Base-by-base conservation (phyloP, 2,888 invertebrate species). In the Conistra vaccinii region DNA sequence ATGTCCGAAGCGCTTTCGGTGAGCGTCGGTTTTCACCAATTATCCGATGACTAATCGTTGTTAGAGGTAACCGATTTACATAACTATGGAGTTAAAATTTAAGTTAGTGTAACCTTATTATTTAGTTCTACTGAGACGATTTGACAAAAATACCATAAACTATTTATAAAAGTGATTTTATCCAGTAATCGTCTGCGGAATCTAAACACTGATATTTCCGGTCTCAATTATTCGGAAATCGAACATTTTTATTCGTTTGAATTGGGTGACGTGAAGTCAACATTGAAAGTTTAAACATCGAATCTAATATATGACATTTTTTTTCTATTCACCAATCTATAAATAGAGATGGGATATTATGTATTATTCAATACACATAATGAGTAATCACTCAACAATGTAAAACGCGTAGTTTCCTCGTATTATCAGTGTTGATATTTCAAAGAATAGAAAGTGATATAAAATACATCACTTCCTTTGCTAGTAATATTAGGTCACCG, bases 401-500 rank as follows among this genome's bases (percentile, higher is more conserved):
- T 32, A 63, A 26, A 62, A 55, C 69, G 58, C 51, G 53, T 77
- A 68, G 79, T 81, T 87, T 87, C 87, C 83, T 87, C 61, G 60
- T 80, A 80, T 76, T 81, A 87, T 87, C 83, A 88, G 71, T 79
- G 51, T 26, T 42, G 48, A 81, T 80, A 75, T 75, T 85, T 80
- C 76, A 75, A 71, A 69, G 76, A 81, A 78, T 87, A 82, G 81
- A 84, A 88, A 86, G 80, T 85, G 67, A 75, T 71, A 72, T 76
- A 60, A 57, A 73, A 78, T 62, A 72, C 55, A 73, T 78, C 57
- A 85, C 29, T 75, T 69, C 53, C 66, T 62, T 77, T 63, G 70
- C 65, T 81, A 48, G 66, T 70, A 26, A 51, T 83, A 85, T 86
- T 87, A 87, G 85, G 72, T 88, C 85, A 88, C 68, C 29, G 69